Percentiles rank a stretch among this genome's conserved stretches.
These are phyloP conservation scores for Nudaria mundana DNA, from an alignment of 2,888 invertebrate species.

Conservation along the genomic window DNA sequence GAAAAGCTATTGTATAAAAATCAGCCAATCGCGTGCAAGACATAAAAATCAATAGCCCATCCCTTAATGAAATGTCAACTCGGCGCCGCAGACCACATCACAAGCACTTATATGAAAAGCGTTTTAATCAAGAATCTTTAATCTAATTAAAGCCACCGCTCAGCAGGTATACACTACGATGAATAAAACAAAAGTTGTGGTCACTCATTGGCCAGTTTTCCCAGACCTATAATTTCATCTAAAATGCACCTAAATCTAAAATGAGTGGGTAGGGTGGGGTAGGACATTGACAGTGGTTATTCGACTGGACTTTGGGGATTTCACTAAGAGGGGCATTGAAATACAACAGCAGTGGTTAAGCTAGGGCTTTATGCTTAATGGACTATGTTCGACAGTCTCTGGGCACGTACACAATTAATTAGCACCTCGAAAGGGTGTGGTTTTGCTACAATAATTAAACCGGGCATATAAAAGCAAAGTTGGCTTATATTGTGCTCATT, in stretches of 20 bases:
- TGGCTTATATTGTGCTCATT: constrained; percentile 8
- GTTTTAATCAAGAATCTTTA: constrained; percentile 72
- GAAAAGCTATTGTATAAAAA: constrained; percentile 13
- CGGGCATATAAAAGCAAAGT: constrained; percentile 37
- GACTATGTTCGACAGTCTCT: constrained; percentile 58
- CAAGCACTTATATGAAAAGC: constrained; percentile 62
- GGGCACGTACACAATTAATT: constrained; percentile 69
- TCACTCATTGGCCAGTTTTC: constrained; percentile 37
- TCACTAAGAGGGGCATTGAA: constrained; percentile 57
- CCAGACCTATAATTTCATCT: constrained; percentile 32
- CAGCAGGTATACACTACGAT: constrained; percentile 58
- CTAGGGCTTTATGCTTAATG: constrained; percentile 69
- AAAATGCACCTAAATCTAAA: constrained; percentile 18
- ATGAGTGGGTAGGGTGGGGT: constrained; percentile 11
- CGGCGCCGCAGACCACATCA: constrained; percentile 38
- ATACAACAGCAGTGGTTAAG: constrained; percentile 61
- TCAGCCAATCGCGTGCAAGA: constrained; percentile 37
- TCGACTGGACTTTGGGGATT: constrained; percentile 66
- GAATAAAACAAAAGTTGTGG: constrained; percentile 71
- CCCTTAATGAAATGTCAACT: constrained; percentile 67
- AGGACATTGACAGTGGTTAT: constrained; percentile 38
- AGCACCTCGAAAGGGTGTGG: constrained; percentile 51
- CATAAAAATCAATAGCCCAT: constrained; percentile 57
- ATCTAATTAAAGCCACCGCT: constrained; percentile 72
- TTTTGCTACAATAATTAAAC: constrained; percentile 41